A percentile compares a stretch with the other conserved stretches of the same genome.
These are phyloP conservation scores for Indicator maculatus DNA, from an alignment of 2,113 vertebrate species.

Conservation along the genomic window DNA sequence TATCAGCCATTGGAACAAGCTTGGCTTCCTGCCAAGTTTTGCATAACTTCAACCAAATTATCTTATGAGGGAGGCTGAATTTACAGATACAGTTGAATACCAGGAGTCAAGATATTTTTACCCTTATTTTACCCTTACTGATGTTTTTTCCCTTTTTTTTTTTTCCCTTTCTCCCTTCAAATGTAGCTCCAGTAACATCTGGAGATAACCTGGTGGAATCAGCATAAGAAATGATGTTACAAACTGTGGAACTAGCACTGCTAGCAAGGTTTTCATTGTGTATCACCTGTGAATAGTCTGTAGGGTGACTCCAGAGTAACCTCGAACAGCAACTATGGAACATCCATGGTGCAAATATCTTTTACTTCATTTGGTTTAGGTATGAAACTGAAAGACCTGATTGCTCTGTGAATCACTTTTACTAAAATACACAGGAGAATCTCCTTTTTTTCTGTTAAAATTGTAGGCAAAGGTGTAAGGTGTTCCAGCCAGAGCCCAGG, in stretches of 20 bases:
- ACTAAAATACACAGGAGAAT: neutral
- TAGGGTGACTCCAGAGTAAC: neutral
- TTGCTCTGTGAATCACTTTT: neutral
- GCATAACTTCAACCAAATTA: neutral
- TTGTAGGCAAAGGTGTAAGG: neutral
- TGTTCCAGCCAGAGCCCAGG: rapidly evolving
- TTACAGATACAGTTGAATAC: neutral
- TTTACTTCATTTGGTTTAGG: neutral
- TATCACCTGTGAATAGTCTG: neutral
- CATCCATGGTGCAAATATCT: neutral
- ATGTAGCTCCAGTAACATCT: neutral
- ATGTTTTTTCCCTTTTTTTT: too few relatives aligned
- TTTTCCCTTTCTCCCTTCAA: neutral
- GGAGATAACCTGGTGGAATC: neutral
- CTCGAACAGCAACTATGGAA: neutral
- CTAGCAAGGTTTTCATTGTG: neutral
- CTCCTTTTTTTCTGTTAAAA: neutral
- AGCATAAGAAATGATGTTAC: neutral
- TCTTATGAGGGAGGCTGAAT: neutral
- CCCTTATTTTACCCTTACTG: neutral
- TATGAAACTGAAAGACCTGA: neutral
- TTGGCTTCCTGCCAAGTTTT: neutral
- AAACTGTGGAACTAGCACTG: neutral
- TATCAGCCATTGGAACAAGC: neutral
- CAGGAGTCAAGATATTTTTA: neutral